These are phyloP conservation scores for Congeria kusceri DNA, from an alignment of 2,888 invertebrate species.

Conservation along the genomic window DNA sequence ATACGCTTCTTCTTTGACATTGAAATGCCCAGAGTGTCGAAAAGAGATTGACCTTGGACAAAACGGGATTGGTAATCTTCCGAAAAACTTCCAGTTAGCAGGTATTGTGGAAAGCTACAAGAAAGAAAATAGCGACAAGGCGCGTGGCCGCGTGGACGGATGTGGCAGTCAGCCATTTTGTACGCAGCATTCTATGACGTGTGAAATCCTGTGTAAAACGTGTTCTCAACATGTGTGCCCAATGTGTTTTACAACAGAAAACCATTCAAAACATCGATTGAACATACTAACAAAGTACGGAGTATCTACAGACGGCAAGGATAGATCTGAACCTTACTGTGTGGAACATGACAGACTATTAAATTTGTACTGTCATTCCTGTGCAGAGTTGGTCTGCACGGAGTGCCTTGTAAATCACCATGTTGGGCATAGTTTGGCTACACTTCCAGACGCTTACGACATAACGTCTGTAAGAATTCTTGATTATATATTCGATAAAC, in stretches of 20 bases:
- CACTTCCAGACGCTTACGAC: slow-evolving; percentile 27
- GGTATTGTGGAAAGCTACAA: slow-evolving; percentile 52
- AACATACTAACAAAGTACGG: background rate
- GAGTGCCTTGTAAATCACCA: slow-evolving; percentile 43
- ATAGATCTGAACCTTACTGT: slow-evolving; percentile 13
- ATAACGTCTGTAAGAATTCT: slow-evolving; percentile 25
- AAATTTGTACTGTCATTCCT: slow-evolving; percentile 38
- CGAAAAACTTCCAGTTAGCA: slow-evolving; percentile 53
- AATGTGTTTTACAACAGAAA: slow-evolving; percentile 22
- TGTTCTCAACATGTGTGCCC: slow-evolving; percentile 40
- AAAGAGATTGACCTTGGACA: slow-evolving; percentile 47
- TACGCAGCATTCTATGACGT: slow-evolving; percentile 40
- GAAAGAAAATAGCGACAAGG: slow-evolving; percentile 13
- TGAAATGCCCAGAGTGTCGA: slow-evolving; percentile 59
- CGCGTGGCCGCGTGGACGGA: background rate
- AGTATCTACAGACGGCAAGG: background rate
- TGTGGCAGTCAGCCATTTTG: slow-evolving; percentile 32
- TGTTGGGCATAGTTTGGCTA: slow-evolving; percentile 18
- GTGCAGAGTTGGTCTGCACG: slow-evolving; percentile 37
- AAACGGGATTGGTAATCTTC: slow-evolving; percentile 40
- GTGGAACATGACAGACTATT: slow-evolving; percentile 23
- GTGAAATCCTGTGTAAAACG: slow-evolving; percentile 44
- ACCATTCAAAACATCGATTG: slow-evolving; percentile 14
- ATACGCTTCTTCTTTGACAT: slow-evolving; percentile 20
- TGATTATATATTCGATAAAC: background rate